Percentiles rank a stretch among this genome's conserved stretches.
Evolutionary conservation across 2,113 vertebrate species (phyloP).

Genomic region (Upupa epops): DNA sequence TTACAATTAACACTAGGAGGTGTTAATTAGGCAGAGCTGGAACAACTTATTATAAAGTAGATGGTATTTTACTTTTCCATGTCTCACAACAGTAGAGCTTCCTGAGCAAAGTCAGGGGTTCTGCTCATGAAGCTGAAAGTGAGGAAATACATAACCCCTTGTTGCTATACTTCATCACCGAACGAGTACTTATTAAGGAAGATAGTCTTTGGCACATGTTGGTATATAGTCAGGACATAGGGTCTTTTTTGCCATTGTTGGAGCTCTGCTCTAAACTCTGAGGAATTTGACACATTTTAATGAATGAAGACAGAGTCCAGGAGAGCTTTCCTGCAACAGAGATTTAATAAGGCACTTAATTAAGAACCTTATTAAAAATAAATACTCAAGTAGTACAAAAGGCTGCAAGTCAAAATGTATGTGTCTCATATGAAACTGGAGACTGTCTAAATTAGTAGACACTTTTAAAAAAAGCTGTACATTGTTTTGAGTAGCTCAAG

Average conservation of each 20-base stretch:
- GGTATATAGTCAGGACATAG: not conserved
- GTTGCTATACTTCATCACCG: slow-evolving; percentile 9
- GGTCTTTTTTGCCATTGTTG: slow-evolving; percentile 41
- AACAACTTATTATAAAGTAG: slow-evolving; percentile 56
- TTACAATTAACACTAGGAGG: slow-evolving; percentile 72
- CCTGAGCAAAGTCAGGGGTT: slow-evolving; percentile 26
- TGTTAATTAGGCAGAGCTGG: slow-evolving; percentile 68
- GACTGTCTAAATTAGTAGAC: not conserved
- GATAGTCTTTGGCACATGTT: not conserved
- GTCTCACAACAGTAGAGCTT: slow-evolving; percentile 50
- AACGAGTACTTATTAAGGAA: slow-evolving; percentile 22
- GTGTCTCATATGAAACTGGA: not conserved
- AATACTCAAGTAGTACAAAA: slow-evolving; percentile 19
- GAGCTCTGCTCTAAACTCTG: slow-evolving; percentile 46
- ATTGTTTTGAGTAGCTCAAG: not conserved
- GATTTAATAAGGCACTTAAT: slow-evolving; percentile 56
- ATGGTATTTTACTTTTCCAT: slow-evolving; percentile 43
- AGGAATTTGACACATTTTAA: slow-evolving; percentile 70
- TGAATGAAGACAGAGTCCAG: slow-evolving; percentile 60
- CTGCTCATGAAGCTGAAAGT: not conserved
- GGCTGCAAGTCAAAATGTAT: not conserved
- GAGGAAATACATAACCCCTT: slow-evolving; percentile 13
- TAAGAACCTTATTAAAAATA: slow-evolving; percentile 65
- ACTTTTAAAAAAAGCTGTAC: not conserved
- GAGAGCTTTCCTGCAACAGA: slow-evolving; percentile 59